These are phyloP conservation scores for Microplitis deprimator DNA, from an alignment of 2,888 invertebrate species.

Conservation along the genomic window DNA sequence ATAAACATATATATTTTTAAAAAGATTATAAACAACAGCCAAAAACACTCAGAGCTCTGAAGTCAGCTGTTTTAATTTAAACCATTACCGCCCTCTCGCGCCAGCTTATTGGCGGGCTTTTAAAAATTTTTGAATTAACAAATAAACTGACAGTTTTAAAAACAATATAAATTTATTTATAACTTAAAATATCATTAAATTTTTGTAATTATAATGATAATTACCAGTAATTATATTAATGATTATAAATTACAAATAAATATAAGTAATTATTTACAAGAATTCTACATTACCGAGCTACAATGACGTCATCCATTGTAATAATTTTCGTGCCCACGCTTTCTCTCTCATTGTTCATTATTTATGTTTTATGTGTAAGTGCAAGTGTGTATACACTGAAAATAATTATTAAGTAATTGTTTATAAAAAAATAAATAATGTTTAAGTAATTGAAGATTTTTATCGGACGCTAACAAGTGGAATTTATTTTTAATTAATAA, in stretches of 20 bases:
- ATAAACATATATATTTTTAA: too few relatives aligned
- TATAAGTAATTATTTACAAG: not conserved
- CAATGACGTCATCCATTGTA: not conserved
- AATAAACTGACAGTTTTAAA: not conserved
- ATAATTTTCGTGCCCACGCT: not conserved
- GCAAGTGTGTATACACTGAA: not conserved
- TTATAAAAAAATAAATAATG: not conserved
- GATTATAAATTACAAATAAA: too few relatives aligned
- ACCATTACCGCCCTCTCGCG: not conserved
- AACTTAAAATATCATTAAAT: too few relatives aligned
- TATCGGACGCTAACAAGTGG: not conserved
- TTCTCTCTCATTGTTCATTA: not conserved
- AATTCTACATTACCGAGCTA: not conserved
- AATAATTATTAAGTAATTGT: conserved; percentile 17
- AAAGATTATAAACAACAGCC: too few relatives aligned
- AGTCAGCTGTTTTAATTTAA: not conserved
- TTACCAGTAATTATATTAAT: too few relatives aligned
- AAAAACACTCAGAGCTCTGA: not conserved
- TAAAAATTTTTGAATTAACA: not conserved
- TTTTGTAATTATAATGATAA: too few relatives aligned
- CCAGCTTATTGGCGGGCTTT: not conserved
- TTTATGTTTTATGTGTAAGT: not conserved
- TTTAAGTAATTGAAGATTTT: not conserved
- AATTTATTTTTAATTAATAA: not conserved
- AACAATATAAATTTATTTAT: not conserved